A percentile compares a stretch with the other conserved stretches of the same genome.
These are phyloP conservation scores for Cassiopea andromeda DNA, from an alignment of 30 jellyfish, hydroid and myxozoan genomes.

Conservation along the genomic window DNA sequence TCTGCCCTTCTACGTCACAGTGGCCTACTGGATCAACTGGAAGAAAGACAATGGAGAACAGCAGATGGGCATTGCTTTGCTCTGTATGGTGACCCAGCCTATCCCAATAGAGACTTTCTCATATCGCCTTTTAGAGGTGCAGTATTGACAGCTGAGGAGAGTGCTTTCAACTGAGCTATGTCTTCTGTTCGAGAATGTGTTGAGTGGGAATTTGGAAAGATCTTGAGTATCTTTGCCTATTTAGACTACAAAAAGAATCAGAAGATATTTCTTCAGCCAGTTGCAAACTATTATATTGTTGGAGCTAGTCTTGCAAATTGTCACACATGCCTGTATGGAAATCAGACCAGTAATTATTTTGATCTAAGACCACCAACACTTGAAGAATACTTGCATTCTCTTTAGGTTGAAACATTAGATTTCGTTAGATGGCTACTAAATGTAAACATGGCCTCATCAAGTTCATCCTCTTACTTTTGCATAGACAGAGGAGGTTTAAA, in stretches of 20 bases:
- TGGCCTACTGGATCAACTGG: background rate
- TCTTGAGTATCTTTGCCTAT: background rate
- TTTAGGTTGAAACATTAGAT: background rate
- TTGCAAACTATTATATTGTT: background rate
- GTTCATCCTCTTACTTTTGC: background rate
- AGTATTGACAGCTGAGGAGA: constrained; percentile 1
- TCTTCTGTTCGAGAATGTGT: background rate
- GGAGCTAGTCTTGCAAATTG: background rate
- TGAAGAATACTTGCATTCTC: background rate
- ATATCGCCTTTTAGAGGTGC: constrained; percentile 20
- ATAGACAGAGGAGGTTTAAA: background rate
- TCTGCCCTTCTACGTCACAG: background rate
- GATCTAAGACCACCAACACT: background rate
- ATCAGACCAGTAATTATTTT: background rate
- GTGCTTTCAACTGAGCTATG: background rate
- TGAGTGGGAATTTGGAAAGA: background rate
- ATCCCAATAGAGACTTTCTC: constrained; percentile 19
- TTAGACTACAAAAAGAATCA: background rate
- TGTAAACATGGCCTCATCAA: background rate
- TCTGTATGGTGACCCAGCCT: constrained; percentile 27
- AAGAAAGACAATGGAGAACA: background rate
- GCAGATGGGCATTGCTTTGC: constrained; percentile 1
- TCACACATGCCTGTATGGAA: background rate
- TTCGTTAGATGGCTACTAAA: background rate
- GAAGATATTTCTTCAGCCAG: background rate